phyloP scores from a whole-genome alignment of 2,888 invertebrate genomes.

The Dasypogon diadema region DNA sequence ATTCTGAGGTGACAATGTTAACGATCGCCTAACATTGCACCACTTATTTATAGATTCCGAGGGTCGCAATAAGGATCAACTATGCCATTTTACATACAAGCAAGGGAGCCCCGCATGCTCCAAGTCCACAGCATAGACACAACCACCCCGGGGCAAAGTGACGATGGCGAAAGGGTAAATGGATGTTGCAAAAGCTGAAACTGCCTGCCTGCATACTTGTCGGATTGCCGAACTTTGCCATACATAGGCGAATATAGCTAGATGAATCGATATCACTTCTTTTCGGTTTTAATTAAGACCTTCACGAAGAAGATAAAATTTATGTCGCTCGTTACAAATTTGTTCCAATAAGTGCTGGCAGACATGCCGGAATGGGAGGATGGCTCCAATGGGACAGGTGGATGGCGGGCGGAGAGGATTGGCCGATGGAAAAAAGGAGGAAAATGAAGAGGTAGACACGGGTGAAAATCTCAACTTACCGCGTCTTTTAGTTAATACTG shows the following conservation, averaged over 20 bases:
- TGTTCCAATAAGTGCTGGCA: constrained; percentile 49
- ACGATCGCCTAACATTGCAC: constrained; percentile 44
- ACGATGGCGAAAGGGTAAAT: background rate
- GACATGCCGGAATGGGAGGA: constrained; percentile 21
- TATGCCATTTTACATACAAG: constrained; percentile 26
- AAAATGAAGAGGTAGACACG: constrained; percentile 37
- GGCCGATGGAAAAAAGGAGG: constrained; percentile 18
- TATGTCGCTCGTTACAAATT: constrained; percentile 50
- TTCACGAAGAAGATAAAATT: constrained; percentile 47
- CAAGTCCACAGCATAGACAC: background rate
- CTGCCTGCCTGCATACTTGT: constrained; percentile 24
- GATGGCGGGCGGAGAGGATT: background rate
- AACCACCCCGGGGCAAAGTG: background rate
- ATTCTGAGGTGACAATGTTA: constrained; percentile 48
- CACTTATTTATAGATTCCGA: constrained; percentile 45
- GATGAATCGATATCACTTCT: constrained; percentile 50
- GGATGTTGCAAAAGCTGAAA: background rate
- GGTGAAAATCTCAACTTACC: background rate
- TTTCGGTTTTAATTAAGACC: constrained; percentile 50
- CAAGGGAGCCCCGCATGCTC: background rate
- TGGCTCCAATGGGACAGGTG: constrained; percentile 6
- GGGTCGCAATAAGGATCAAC: constrained; percentile 41
- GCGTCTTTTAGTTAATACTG: constrained; percentile 38
- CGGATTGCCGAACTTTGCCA: constrained; percentile 8
- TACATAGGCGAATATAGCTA: constrained; percentile 7